Evolutionary conservation across 53 echinoderm and acorn worm genomes (phyloP).

Genomic region (Holothuria scabra): DNA sequence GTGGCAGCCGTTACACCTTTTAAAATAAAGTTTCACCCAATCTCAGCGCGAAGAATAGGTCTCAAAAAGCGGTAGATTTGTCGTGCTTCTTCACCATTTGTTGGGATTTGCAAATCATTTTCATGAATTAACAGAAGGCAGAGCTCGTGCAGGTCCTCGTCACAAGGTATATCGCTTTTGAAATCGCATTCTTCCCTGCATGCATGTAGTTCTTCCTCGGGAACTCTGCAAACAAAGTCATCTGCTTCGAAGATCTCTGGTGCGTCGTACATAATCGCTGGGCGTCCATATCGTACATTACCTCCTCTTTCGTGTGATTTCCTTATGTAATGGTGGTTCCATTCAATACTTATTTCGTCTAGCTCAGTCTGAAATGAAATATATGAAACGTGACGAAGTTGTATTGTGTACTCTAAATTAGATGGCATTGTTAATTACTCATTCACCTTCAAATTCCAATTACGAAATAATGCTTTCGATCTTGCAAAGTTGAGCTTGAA

Average conservation of each 20-base stretch:
- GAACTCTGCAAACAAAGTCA: slow-evolving; percentile 42
- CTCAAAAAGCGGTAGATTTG: slow-evolving; percentile 25
- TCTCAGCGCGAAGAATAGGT: not conserved
- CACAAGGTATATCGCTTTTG: slow-evolving; percentile 51
- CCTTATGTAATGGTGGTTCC: no score
- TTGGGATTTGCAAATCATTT: slow-evolving; percentile 28
- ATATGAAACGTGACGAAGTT: no score
- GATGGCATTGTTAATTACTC: no score
- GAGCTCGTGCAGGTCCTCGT: slow-evolving; percentile 33
- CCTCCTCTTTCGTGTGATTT: not conserved
- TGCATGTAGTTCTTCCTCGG: slow-evolving; percentile 19
- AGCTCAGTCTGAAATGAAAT: no score
- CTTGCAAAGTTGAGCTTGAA: no score
- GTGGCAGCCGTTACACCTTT: no score
- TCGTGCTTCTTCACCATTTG: slow-evolving; percentile 51
- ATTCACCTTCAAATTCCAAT: no score
- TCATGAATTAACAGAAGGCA: slow-evolving; percentile 17
- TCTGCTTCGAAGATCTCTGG: slow-evolving; percentile 46
- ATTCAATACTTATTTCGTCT: no score
- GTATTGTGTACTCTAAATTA: no score
- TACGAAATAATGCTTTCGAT: no score
- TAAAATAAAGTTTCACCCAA: slow-evolving; percentile 6
- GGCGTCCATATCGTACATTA: slow-evolving; percentile 45
- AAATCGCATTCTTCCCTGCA: slow-evolving; percentile 46
- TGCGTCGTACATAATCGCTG: slow-evolving; percentile 42